Conservation (phyloP, 2,113 vertebrate species). For the Hystrix brachyura region DNA sequence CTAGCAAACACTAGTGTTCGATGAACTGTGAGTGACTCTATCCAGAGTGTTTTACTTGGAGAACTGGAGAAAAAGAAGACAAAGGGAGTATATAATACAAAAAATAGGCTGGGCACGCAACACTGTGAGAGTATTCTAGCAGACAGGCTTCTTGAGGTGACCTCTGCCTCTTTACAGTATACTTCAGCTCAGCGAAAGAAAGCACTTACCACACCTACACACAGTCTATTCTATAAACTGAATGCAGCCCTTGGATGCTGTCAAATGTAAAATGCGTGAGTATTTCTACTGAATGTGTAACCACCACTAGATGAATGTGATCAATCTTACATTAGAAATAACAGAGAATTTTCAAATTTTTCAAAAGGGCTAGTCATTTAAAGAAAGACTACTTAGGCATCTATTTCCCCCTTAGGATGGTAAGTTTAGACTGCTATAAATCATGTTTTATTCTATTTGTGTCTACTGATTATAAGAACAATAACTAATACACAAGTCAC, state of each 20-base stretch:
- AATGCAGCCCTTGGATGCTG: neutral
- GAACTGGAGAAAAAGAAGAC: neutral
- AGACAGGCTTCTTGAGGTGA: neutral
- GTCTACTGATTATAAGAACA: neutral
- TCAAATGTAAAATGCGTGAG: neutral
- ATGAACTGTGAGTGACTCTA: neutral
- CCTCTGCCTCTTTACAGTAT: neutral
- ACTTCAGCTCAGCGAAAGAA: neutral
- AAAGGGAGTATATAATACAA: neutral
- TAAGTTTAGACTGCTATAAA: neutral
- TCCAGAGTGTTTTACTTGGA: neutral
- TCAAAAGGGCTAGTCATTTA: constrained; percentile 35
- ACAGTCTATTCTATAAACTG: neutral
- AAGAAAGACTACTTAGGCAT: constrained; percentile 40
- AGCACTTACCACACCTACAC: neutral
- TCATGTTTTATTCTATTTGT: constrained; percentile 8
- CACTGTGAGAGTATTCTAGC: neutral
- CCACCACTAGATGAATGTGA: neutral
- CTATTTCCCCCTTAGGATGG: neutral
- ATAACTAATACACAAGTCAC: constrained; percentile 12
- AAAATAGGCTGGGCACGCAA: neutral
- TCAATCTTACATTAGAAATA: constrained; percentile 37
- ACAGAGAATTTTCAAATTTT: constrained; percentile 23
- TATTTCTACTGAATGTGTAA: constrained; percentile 17
- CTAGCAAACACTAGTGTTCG: neutral